These are phyloP conservation scores for Athripsodes cinereus DNA, from an alignment of 2,888 invertebrate species.

Conservation along the genomic window DNA sequence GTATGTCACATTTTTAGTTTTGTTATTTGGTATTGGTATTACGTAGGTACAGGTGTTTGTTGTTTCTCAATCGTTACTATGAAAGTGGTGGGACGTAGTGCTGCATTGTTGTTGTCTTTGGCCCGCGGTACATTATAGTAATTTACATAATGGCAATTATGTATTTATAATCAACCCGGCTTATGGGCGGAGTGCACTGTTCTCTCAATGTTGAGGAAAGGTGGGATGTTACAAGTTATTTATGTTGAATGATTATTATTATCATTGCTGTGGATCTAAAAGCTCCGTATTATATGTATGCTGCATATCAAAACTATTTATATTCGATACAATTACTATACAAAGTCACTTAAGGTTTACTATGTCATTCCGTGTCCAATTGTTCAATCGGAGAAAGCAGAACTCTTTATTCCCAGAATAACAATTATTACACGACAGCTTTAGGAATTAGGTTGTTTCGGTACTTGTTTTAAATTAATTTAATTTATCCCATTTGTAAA, in stretches of 20 bases:
- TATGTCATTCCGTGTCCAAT: too few species aligned
- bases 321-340: too few species aligned
- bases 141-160: background rate
- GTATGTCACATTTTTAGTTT: too few species aligned
- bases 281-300: background rate
- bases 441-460: too few species aligned
- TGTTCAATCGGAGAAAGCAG: too few species aligned
- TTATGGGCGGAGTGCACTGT: background rate
- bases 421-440: too few species aligned
- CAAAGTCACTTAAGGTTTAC: too few species aligned
- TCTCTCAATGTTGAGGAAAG: background rate
- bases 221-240: background rate
- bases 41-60: background rate
- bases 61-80: background rate
- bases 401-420: too few species aligned
- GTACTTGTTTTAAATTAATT: too few species aligned
- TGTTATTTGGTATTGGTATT: too few species aligned
- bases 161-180: background rate
- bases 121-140: background rate
- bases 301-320: too few species aligned
- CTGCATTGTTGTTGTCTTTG: background rate
- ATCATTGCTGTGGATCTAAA: background rate
- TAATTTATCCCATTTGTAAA: too few species aligned
- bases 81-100: background rate
- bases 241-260: background rate